Percentiles rank a stretch among this genome's conserved stretches.
These are phyloP conservation scores for Pristionchus entomophagus DNA, from an alignment of 2,888 invertebrate genomes.

Conservation along the genomic window DNA sequence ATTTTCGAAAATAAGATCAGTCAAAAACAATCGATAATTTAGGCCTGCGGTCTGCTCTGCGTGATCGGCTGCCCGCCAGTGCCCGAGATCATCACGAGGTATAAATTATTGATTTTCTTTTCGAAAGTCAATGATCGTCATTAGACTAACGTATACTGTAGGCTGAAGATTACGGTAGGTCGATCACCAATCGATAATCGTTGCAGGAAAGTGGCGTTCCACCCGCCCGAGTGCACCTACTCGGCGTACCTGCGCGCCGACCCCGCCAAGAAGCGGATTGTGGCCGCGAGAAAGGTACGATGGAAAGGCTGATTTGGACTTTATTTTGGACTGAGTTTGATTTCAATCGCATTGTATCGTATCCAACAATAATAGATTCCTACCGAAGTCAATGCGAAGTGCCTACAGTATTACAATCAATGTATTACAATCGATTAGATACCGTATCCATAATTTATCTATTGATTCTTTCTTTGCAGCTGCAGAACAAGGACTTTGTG, in stretches of 20 bases:
- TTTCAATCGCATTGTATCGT: too few species aligned
- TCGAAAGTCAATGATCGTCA: too few species aligned
- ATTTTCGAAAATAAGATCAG: background rate
- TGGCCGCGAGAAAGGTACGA: slow-evolving; percentile 15
- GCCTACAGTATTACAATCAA: too few species aligned
- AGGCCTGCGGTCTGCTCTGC: slow-evolving; percentile 31
- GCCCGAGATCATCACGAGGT: slow-evolving; percentile 42
- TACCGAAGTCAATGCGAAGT: too few species aligned
- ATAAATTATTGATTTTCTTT: background rate
- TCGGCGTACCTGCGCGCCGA: slow-evolving; percentile 46
- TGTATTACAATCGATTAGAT: too few species aligned
- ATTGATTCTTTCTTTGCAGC: background rate
- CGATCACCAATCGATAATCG: background rate
- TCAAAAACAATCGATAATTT: background rate
- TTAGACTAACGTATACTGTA: too few species aligned
- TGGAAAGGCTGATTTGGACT: too few species aligned
- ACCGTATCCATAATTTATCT: background rate
- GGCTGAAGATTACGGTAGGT: too few species aligned
- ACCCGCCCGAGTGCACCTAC: slow-evolving; percentile 51
- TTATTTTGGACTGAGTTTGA: too few species aligned
- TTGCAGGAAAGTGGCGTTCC: slow-evolving; percentile 51
- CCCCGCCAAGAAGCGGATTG: slow-evolving; percentile 1
- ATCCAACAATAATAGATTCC: too few species aligned
- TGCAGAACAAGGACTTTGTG: background rate
- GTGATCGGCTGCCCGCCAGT: slow-evolving; percentile 41